These are phyloP conservation scores for Tenthredo scrophulariae DNA, from an alignment of 2,888 invertebrate species.

Conservation along the genomic window DNA sequence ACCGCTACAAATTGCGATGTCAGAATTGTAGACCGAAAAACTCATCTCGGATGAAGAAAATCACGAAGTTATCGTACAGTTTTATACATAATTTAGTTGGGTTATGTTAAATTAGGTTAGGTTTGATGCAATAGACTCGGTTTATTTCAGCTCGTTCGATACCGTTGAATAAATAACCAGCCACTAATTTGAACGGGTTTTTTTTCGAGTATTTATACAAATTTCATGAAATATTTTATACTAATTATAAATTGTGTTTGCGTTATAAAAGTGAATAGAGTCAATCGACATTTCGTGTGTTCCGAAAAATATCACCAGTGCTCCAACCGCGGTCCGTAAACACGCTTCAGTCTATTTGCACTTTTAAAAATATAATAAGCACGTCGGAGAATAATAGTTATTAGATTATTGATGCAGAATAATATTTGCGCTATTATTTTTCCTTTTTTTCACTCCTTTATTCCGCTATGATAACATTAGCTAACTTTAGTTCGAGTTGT, in stretches of 20 bases:
- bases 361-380: no score
- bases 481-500: not conserved
- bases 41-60: slow-evolving; percentile 66
- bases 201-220: not conserved
- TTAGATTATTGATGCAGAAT: no score
- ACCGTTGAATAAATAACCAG: not conserved
- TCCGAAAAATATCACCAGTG: no score
- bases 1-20: slow-evolving; percentile 69
- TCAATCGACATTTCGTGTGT: no score
- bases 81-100: not conserved
- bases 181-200: not conserved
- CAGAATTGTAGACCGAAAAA: slow-evolving; percentile 67
- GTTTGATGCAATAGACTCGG: not conserved
- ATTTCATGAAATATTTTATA: not conserved
- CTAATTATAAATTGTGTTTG: not conserved
- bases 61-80: not conserved
- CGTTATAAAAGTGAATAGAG: not conserved
- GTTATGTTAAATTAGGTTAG: slow-evolving; percentile 1
- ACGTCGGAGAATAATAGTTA: no score
- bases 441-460: no score
- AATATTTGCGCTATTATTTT: no score
- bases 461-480: no score
- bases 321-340: not conserved
- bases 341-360: no score
- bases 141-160: not conserved